Percentiles rank a stretch among this genome's conserved stretches.
phyloP scores from a whole-genome alignment of 1,140 invertebrate species.

The Tetramorium simillimum region DNA sequence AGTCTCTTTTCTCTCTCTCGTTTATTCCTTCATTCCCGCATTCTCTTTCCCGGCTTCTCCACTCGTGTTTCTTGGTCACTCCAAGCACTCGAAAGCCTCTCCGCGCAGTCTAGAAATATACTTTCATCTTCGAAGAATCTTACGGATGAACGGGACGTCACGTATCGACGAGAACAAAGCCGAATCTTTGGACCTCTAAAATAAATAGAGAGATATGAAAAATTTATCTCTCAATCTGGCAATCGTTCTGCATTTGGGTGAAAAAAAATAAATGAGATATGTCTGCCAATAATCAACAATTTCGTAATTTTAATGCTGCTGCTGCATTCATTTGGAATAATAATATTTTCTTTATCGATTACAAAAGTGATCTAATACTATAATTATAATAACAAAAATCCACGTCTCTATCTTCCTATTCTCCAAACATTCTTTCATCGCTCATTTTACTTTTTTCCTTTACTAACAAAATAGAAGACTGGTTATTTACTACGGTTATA shows the following conservation, averaged over 20 bases:
- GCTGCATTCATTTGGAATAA: neutral
- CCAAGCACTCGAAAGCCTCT: slow-evolving; percentile 55
- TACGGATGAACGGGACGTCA: neutral
- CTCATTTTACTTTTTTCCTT: neutral
- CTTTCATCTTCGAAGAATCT: slow-evolving; percentile 58
- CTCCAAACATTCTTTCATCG: neutral
- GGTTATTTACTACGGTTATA: slow-evolving; percentile 78
- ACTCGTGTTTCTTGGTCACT: slow-evolving; percentile 3
- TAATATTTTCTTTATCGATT: neutral
- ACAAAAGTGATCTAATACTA: neutral
- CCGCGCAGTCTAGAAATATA: slow-evolving; percentile 51
- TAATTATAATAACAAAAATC: neutral
- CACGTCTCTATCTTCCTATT: neutral
- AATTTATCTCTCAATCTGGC: neutral
- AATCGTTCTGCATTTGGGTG: neutral
- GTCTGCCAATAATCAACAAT: neutral
- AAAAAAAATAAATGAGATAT: neutral
- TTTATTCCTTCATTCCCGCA: neutral
- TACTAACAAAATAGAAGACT: slow-evolving; percentile 43
- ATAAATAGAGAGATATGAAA: slow-evolving; percentile 7
- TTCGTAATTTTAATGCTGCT: neutral
- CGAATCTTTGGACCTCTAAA: neutral
- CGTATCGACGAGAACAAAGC: slow-evolving; percentile 28
- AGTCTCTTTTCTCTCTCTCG: slow-evolving; percentile 5
- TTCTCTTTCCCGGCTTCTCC: neutral